These are phyloP conservation scores for Drosophila ohnishii DNA, from an alignment of 1,140 invertebrate genomes.

Conservation along the genomic window DNA sequence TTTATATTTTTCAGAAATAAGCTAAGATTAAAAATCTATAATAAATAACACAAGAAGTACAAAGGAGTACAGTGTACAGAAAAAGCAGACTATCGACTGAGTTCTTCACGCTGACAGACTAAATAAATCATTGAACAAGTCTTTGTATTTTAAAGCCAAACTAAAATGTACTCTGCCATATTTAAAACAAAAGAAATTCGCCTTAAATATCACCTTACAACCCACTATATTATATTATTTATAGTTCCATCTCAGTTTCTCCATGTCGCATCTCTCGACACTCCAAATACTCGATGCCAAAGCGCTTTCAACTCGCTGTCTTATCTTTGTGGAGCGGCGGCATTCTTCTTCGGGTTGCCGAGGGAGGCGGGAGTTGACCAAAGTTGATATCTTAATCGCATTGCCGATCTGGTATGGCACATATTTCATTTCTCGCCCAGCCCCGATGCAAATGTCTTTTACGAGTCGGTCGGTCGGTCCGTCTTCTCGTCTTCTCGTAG, in stretches of 20 bases:
- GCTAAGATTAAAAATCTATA: background rate
- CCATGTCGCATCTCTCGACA: conserved; percentile 12
- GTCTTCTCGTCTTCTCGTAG: conserved; percentile 9
- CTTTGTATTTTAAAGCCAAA: too few species aligned
- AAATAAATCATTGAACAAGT: too few species aligned
- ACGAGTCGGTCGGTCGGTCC: conserved; percentile 2
- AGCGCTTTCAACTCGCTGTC: conserved; percentile 29
- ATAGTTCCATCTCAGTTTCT: background rate
- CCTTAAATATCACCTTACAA: background rate
- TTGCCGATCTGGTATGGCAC: conserved; percentile 65
- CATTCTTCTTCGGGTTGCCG: conserved; percentile 21
- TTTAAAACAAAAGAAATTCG: background rate
- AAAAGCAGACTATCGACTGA: background rate
- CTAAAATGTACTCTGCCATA: background rate
- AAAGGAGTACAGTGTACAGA: background rate
- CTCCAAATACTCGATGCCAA: conserved; percentile 5
- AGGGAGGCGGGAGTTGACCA: conserved; percentile 16
- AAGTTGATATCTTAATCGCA: conserved; percentile 77
- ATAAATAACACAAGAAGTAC: background rate
- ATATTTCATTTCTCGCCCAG: conserved; percentile 56
- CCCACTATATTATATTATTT: background rate
- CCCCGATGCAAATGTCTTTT: conserved; percentile 41
- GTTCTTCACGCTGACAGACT: background rate
- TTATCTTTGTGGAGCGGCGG: conserved; percentile 63
- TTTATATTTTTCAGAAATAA: background rate